Base-by-base conservation (phyloP, 1,140 invertebrate genomes). In the Venustaconcha ellipsiformis region DNA sequence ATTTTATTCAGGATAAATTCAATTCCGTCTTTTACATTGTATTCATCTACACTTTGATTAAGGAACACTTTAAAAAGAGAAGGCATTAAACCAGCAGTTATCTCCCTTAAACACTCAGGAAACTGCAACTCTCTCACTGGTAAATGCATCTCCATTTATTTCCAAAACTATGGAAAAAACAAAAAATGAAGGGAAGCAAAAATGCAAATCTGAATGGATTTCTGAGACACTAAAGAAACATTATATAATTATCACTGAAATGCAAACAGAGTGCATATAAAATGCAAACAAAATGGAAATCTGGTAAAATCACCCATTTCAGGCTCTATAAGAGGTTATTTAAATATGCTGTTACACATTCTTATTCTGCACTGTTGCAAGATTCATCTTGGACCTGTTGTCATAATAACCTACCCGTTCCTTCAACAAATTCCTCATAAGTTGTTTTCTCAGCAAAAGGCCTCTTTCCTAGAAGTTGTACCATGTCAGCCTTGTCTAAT, bases 401-500 rank as follows among this genome's bases (percentile, higher is more conserved):
- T 37, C 14, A 55, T 17, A 65, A 62, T 55, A 15, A 65, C 63
- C 68, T 83, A 90, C 98, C 98, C 17, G 99, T 99, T 1, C 98
- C 98, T 91, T 97, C 97, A 1, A 99, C 98, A 91, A 99, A 99
- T 87, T 99, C 95, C 91, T 99, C 99, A 88, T 99, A 99, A 11
- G 98, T 99, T 18, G 97, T 98, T 91, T 99, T 99, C 91, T 99
- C 99, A 48, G 94, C 94, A 93, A 99, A 99, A 0, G 99, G 99
- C 82, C 99, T 91, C 63, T 93, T 91, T 11, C 99, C 99, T 5
- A 99, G 91, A 12, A 99, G 89, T 90, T 99, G 97, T 78, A 99
- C 96, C 97, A 99, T 99, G 85, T 99, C 98, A 56, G 99, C 96
- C 76, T 99, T 93, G 86, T 95, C 96, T 37, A 99, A 92, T 72